phyloP scores from a whole-genome alignment of 2,888 invertebrate species.

The Adelphocoris suturalis region DNA sequence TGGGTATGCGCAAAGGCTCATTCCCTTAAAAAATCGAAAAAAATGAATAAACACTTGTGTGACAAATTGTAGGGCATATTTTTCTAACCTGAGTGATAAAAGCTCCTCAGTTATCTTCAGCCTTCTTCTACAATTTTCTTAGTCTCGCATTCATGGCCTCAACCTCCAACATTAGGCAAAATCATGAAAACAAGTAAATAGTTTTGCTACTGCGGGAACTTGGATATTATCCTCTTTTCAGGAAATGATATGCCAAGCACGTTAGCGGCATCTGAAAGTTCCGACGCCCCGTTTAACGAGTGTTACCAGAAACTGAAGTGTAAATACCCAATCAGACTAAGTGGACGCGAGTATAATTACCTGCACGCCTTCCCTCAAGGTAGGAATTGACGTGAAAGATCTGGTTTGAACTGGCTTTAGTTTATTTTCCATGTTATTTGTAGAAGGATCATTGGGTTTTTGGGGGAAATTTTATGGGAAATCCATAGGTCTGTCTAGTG shows the following conservation, averaged over 20 bases:
- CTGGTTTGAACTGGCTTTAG: slow-evolving; percentile 48
- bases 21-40: too few species aligned
- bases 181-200: too few species aligned
- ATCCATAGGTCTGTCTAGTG: too few species aligned
- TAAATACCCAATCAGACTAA: slow-evolving; percentile 50
- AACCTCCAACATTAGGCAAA: too few species aligned
- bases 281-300: background rate
- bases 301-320: slow-evolving; percentile 26
- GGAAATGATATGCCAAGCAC: background rate
- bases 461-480: background rate
- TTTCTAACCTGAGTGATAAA: too few species aligned
- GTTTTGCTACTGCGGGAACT: too few species aligned
- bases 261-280: slow-evolving; percentile 6
- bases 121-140: too few species aligned
- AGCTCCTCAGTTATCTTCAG: too few species aligned
- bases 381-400: slow-evolving; percentile 46
- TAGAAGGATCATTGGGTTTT: background rate
- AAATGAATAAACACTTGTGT: too few species aligned
- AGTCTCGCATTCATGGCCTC: too few species aligned
- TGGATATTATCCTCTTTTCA: background rate
- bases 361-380: background rate
- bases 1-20: too few species aligned
- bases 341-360: slow-evolving; percentile 43
- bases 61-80: too few species aligned
- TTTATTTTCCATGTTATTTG: slow-evolving; percentile 37